These are phyloP conservation scores for Alosa alosa DNA, from an alignment of 2,113 vertebrate species.

Conservation along the genomic window DNA sequence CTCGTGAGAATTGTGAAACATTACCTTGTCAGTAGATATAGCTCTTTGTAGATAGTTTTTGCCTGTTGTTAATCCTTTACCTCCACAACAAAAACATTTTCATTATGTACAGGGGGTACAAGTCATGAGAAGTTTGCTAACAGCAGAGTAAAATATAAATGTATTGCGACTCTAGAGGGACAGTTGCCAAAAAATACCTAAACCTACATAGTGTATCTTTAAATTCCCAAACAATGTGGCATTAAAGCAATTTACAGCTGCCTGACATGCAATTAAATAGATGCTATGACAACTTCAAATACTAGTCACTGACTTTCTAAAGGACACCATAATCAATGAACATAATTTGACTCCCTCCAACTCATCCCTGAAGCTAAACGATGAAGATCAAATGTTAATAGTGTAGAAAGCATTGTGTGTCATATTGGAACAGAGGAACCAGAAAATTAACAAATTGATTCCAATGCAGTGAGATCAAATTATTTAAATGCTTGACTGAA, in stretches of 20 bases:
- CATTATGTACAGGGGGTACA: no score
- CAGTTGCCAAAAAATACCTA: no score
- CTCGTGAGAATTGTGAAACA: no score
- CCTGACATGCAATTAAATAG: not conserved
- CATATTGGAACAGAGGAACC: constrained; percentile 36
- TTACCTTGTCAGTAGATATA: no score
- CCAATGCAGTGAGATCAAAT: constrained; percentile 9
- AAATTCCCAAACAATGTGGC: not conserved
- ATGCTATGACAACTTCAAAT: not conserved
- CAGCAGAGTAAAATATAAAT: no score
- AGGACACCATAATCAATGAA: not conserved
- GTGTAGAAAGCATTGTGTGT: not conserved
- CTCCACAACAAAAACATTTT: no score
- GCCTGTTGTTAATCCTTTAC: no score
- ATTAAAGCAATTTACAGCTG: not conserved
- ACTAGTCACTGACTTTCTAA: not conserved
- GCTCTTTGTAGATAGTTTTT: no score
- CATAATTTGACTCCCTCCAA: not conserved
- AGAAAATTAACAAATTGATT: constrained; percentile 1
- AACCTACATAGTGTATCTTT: no score
- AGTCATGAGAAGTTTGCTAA: no score
- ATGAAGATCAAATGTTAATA: not conserved
- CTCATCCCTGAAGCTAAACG: not conserved
- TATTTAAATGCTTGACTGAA: constrained; percentile 1
- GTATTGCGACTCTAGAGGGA: no score